phyloP scores from a whole-genome alignment of 2,888 invertebrate genomes.

The Cotesia congregata region DNA sequence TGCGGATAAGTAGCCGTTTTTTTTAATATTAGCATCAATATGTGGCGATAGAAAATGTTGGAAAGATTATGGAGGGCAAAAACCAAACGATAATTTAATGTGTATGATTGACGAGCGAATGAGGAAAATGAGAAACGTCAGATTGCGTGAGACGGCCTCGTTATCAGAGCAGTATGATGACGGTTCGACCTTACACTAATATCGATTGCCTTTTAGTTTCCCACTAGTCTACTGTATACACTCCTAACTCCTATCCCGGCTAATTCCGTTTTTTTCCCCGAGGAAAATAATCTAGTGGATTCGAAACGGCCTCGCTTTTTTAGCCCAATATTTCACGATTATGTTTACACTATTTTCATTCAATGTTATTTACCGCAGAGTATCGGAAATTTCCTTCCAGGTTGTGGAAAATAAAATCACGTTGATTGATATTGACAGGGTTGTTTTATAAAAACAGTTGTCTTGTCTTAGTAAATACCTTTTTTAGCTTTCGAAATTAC shows the following conservation, averaged over 20 bases:
- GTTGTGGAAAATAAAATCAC: not conserved
- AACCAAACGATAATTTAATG: slow-evolving; percentile 41
- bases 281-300: not conserved
- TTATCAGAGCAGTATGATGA: slow-evolving; percentile 34
- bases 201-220: slow-evolving; percentile 24
- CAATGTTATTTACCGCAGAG: not conserved
- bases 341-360: not conserved
- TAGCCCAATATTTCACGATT: not conserved
- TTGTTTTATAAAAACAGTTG: too few relatives aligned
- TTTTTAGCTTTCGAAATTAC: too few relatives aligned
- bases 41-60: slow-evolving; percentile 2
- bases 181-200: slow-evolving; percentile 11
- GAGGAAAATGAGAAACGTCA: slow-evolving; percentile 33
- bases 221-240: not conserved
- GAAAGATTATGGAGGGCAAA: slow-evolving; percentile 3
- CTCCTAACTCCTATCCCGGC: too few relatives aligned
- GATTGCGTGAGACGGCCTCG: slow-evolving; percentile 42
- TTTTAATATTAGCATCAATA: slow-evolving; percentile 7
- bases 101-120: slow-evolving; percentile 35
- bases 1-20: too few relatives aligned
- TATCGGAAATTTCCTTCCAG: not conserved
- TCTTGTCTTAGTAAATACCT: too few relatives aligned
- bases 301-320: not conserved
- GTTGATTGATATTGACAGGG: not conserved
- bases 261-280: not conserved